Base-by-base conservation (phyloP, 2,888 invertebrate genomes). In the Pseudococcus longispinus region DNA sequence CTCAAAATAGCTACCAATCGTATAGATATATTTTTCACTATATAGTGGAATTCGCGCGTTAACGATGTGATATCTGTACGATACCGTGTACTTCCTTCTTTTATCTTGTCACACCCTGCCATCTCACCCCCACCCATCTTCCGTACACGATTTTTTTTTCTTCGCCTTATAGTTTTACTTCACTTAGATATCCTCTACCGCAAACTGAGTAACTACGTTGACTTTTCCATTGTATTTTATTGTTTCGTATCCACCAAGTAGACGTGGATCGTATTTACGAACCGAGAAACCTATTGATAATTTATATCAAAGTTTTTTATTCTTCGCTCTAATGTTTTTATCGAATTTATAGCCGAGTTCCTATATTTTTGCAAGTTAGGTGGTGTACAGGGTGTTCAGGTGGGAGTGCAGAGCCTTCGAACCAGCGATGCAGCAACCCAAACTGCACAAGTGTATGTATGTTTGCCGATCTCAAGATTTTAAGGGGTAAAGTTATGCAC, bases 71-170 rank as follows among this genome's bases (percentile, higher is more conserved):
- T 29, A 85, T 74, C 32, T 70, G n/a, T n/a, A 26, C 85, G 44
- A 60, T 74, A 23, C 85, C 20, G 37, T 37, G 9, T 18, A 20
- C 32, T 74, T 44, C 70, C 85, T 84, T 65, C 65, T 65, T 84
- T 65, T 84, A 55, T 84, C 84, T 80, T 37, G 44, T 87, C 60
- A n/a, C 60, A 23, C 37, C 77, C 80, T 51, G 44, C 55, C 11
- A 42, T 86, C 80, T 51, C 42, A 20, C 42, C 44, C 55, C 51
- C 51, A 3, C 8, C 18, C 51, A 2, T 51, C 65, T 26, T 65
- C 18, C 26, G 1, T 13, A 15, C 26, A 32, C 29, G 3, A 23
- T 23, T 60, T 60, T 60, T 23, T 11, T 55, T 55, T 8, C 55
- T 55, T 23, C 23, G 13, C 23, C 60, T 65, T 23, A 65, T 26